Percentiles rank a stretch among this genome's conserved stretches.
Conservation (phyloP, 1,140 invertebrate species). For the Trachelipus rathkii region DNA sequence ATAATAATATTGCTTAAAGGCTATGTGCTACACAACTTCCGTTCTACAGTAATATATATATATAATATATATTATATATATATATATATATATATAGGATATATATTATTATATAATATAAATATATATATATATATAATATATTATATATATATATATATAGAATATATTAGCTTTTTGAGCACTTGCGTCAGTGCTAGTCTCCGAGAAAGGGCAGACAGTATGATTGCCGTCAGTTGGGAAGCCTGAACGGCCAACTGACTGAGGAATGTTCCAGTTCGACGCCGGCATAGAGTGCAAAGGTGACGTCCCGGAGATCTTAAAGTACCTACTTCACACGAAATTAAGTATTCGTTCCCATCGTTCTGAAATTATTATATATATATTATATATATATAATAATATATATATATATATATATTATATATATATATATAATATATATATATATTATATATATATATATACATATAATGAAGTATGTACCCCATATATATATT, state of each 20-base stretch:
- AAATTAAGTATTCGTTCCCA: slow-evolving; percentile 88
- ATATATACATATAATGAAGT: too few species aligned
- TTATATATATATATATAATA: slow-evolving; percentile 15
- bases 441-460: slow-evolving; percentile 15
- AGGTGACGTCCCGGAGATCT: slow-evolving; percentile 69
- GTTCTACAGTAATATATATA: too few species aligned
- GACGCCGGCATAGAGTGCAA: slow-evolving; percentile 62
- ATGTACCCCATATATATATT: too few species aligned
- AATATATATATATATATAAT: too few species aligned
- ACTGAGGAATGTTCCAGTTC: slow-evolving; percentile 57
- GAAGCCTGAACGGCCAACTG: slow-evolving; percentile 71
- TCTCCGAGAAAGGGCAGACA: slow-evolving; percentile 84
- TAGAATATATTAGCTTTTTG: slow-evolving; percentile 66
- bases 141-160: too few species aligned
- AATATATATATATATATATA: not conserved
- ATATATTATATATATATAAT: not conserved
- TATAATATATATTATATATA: too few species aligned
- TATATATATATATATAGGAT: too few species aligned
- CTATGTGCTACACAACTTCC: too few species aligned
- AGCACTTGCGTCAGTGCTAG: slow-evolving; percentile 66
- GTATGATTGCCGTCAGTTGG: slow-evolving; percentile 82
- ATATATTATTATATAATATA: too few species aligned
- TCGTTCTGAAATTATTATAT: slow-evolving; percentile 54
- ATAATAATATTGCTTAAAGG: too few species aligned
- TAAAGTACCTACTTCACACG: slow-evolving; percentile 85